These are phyloP conservation scores for Acromyrmex heyeri DNA, from an alignment of 1,140 invertebrate genomes.

Conservation along the genomic window DNA sequence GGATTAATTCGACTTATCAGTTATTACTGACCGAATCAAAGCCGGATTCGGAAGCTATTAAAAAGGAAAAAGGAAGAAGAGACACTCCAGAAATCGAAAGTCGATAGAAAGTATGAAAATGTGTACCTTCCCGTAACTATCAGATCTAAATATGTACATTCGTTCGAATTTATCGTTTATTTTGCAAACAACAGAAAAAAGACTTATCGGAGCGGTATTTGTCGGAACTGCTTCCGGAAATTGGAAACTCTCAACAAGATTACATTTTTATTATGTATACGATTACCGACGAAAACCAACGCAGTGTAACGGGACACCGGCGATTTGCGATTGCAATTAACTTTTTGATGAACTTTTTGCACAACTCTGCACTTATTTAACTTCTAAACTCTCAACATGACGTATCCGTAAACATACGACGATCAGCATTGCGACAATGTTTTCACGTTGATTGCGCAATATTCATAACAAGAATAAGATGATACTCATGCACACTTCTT, in stretches of 20 bases:
- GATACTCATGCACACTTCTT: background rate
- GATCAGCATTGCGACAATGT: background rate
- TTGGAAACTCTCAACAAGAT: background rate
- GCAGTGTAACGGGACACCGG: background rate
- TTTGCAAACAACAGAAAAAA: background rate
- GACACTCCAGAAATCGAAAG: no score
- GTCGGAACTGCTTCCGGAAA: background rate
- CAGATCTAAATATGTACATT: background rate
- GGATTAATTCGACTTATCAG: no score
- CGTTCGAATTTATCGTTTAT: background rate
- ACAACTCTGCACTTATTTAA: background rate
- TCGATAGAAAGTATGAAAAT: background rate
- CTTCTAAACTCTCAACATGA: background rate
- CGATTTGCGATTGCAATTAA: background rate
- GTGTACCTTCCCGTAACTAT: background rate
- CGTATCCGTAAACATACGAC: background rate
- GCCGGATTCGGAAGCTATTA: no score
- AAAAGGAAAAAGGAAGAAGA: no score
- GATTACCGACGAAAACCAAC: background rate
- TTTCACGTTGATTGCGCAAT: background rate
- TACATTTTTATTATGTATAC: background rate
- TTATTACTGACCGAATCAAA: no score
- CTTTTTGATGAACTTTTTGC: background rate
- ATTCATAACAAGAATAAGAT: background rate
- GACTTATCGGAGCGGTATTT: background rate